Percentiles rank a stretch among this genome's conserved stretches.
These are phyloP conservation scores for Platycercus adscitus DNA, from an alignment of 2,113 vertebrate species.

Conservation along the genomic window DNA sequence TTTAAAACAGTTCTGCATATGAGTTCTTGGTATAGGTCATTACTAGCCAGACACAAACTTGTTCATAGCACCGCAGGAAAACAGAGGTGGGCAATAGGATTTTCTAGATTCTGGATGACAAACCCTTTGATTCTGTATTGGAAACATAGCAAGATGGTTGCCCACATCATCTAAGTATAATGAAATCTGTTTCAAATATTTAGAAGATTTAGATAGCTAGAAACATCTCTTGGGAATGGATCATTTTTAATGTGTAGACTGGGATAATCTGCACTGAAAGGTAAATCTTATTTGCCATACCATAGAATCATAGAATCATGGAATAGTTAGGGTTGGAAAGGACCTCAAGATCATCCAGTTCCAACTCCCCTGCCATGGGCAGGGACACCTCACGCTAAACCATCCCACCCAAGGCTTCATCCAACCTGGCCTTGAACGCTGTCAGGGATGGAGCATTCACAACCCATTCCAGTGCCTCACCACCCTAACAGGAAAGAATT, in stretches of 20 bases:
- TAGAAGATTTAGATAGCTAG: neutral
- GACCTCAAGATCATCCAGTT: too few species aligned
- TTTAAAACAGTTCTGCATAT: neutral
- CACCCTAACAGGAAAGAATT: too few species aligned
- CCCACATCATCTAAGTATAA: neutral
- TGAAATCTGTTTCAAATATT: neutral
- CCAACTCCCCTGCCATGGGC: too few species aligned
- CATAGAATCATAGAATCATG: too few species aligned
- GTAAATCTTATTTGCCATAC: neutral
- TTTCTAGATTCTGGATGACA: neutral
- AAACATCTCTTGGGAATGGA: neutral
- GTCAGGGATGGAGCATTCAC: too few species aligned
- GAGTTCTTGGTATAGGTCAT: neutral
- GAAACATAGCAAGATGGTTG: neutral
- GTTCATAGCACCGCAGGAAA: neutral
- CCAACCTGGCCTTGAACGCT: too few species aligned
- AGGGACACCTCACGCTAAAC: too few species aligned
- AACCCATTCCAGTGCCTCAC: too few species aligned
- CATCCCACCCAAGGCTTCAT: too few species aligned
- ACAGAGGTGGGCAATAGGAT: neutral
- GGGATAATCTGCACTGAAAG: neutral
- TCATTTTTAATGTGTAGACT: neutral
- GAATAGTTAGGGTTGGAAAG: too few species aligned
- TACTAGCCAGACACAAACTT: neutral
- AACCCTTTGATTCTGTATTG: neutral